phyloP scores from a whole-genome alignment of 2,113 vertebrate genomes.

The Glaucidium brasilianum region DNA sequence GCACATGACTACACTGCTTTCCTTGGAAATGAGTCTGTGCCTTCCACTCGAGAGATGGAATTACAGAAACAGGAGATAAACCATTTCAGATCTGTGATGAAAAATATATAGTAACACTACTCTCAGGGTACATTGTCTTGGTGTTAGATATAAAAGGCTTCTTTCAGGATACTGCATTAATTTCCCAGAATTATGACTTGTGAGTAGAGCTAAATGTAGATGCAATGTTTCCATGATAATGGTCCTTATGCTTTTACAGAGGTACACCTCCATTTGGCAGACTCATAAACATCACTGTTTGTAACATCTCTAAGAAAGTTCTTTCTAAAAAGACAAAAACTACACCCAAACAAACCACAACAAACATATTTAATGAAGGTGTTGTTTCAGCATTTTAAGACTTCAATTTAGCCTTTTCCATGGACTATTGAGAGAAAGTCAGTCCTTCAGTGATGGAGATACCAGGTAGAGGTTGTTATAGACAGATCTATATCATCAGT shows the following conservation, averaged over 20 bases:
- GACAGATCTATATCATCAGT: not conserved
- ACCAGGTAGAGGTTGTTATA: not conserved
- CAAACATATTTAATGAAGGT: not conserved
- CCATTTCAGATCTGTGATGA: not conserved
- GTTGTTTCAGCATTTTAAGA: not conserved
- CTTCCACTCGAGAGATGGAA: not conserved
- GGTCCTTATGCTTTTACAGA: not conserved
- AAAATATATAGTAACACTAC: constrained; percentile 5
- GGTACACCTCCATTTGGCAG: not conserved
- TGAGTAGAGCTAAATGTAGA: constrained; percentile 6
- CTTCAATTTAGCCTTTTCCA: not conserved
- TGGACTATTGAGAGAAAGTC: not conserved
- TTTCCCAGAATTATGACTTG: constrained; percentile 11
- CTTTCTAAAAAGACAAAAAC: not conserved
- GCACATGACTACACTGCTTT: not conserved
- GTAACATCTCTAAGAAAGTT: not conserved
- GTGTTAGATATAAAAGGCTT: constrained; percentile 9
- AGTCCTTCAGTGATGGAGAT: not conserved
- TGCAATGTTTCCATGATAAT: not conserved
- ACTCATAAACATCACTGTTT: not conserved
- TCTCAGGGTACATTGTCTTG: not conserved
- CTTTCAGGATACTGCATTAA: not conserved
- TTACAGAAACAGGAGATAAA: not conserved
- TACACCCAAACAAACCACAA: not conserved
- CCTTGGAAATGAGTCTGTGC: not conserved